phyloP scores from a whole-genome alignment of 2,797 vertebrate genomes.

The Alectoris magna region DNA sequence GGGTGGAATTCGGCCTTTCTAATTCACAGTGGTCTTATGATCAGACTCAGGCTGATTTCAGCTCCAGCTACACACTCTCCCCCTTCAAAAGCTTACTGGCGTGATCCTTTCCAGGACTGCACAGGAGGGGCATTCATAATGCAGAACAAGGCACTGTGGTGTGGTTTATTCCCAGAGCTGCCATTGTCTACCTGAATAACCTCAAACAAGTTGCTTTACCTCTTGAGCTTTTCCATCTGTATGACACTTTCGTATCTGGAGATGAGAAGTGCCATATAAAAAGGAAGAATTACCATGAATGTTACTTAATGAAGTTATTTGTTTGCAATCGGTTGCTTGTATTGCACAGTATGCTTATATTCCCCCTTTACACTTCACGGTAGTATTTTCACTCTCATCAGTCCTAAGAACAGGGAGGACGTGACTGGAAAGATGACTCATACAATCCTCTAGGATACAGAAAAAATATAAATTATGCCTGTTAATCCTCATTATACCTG shows the following conservation, averaged over 20 bases:
- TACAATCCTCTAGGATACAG: constrained; percentile 53
- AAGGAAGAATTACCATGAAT: background rate
- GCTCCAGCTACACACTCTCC: background rate
- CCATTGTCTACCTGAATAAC: constrained; percentile 42
- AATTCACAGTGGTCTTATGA: constrained; percentile 60
- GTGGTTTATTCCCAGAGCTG: constrained; percentile 29
- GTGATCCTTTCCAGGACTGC: constrained; percentile 40
- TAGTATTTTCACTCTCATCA: constrained; percentile 23
- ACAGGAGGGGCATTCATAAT: constrained; percentile 51
- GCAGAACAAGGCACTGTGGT: background rate
- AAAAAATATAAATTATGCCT: constrained; percentile 66
- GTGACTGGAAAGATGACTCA: constrained; percentile 66
- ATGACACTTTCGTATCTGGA: background rate
- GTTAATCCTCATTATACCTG: constrained; percentile 72
- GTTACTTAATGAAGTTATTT: background rate
- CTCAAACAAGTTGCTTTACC: constrained; percentile 4
- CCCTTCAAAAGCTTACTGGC: background rate
- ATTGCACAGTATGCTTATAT: background rate
- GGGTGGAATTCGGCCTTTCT: constrained; percentile 43
- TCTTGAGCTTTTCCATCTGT: constrained; percentile 41
- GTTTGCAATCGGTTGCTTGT: constrained; percentile 1
- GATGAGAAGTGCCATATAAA: background rate
- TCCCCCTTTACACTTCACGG: constrained; percentile 2
- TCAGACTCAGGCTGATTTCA: constrained; percentile 32
- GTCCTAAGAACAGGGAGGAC: constrained; percentile 43